Evolutionary conservation across 2,888 invertebrate genomes (phyloP).

Genomic region (Ptycholaimellus sp.): DNA sequence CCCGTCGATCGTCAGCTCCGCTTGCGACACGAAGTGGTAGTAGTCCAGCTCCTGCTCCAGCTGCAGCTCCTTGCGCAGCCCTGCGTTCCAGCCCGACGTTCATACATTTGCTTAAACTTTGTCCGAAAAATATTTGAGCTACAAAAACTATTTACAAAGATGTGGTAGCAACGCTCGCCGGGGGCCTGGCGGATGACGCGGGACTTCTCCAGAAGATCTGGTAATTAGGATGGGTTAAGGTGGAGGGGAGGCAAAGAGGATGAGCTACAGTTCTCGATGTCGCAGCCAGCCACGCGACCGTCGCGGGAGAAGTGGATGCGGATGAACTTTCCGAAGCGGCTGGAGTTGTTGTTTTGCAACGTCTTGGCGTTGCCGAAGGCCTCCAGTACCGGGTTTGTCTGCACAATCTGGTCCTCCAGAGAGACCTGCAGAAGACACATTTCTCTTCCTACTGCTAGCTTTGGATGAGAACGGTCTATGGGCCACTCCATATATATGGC

Average conservation of each 20-base stretch:
- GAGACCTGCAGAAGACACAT: constrained; percentile 61
- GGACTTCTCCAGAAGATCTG: constrained; percentile 97
- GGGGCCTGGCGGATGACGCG: constrained; percentile 98
- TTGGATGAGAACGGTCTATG: no score
- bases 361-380: constrained; percentile 99
- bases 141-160: no score
- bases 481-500: no score
- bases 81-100: no score
- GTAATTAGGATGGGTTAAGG: no score
- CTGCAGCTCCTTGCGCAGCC: no score
- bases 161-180: constrained; percentile 96
- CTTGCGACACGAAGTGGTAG: constrained; percentile 62
- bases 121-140: no score
- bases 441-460: no score
- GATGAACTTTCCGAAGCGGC: constrained; percentile 99
- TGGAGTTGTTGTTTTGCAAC: constrained; percentile 99
- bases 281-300: constrained; percentile 98
- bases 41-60: constrained; percentile 16
- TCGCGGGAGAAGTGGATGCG: constrained; percentile 97
- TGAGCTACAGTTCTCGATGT: constrained; percentile 99
- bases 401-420: constrained; percentile 96
- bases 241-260: no score
- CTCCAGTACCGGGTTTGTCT: constrained; percentile 95
- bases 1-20: constrained; percentile 68
- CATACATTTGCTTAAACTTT: constrained; percentile 95